phyloP scores from a whole-genome alignment of 2,888 invertebrate genomes.

The Sipha maydis region DNA sequence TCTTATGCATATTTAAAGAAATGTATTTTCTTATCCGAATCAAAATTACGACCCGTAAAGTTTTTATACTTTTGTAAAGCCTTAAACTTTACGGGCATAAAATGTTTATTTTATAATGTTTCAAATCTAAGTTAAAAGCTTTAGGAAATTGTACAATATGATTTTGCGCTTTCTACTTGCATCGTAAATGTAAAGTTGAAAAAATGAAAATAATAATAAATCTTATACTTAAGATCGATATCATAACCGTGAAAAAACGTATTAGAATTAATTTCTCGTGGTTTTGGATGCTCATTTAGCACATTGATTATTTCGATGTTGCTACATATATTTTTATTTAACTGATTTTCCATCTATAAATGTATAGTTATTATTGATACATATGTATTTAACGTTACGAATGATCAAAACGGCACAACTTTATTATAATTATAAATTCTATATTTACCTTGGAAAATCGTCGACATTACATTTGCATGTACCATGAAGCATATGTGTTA shows the following conservation, averaged over 20 bases:
- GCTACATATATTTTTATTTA: too few species aligned
- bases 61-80: neutral
- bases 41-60: neutral
- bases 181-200: neutral
- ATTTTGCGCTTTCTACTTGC: neutral
- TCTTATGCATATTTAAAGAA: neutral
- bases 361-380: too few species aligned
- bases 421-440: too few species aligned
- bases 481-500: too few species aligned
- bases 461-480: too few species aligned
- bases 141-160: neutral
- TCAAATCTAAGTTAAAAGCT: neutral
- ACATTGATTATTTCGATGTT: too few species aligned
- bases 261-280: neutral
- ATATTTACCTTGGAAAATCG: too few species aligned
- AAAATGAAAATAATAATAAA: constrained; percentile 1
- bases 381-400: too few species aligned
- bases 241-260: neutral
- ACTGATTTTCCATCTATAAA: too few species aligned
- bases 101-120: neutral
- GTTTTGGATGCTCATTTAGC: too few species aligned
- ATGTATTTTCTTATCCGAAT: neutral
- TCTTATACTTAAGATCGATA: neutral
- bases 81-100: neutral
- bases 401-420: too few species aligned